Evolutionary conservation across 2,888 invertebrate genomes (phyloP), one percentile per base, ranked within the genome.

Genomic region (Spodoptera littoralis): DNA sequence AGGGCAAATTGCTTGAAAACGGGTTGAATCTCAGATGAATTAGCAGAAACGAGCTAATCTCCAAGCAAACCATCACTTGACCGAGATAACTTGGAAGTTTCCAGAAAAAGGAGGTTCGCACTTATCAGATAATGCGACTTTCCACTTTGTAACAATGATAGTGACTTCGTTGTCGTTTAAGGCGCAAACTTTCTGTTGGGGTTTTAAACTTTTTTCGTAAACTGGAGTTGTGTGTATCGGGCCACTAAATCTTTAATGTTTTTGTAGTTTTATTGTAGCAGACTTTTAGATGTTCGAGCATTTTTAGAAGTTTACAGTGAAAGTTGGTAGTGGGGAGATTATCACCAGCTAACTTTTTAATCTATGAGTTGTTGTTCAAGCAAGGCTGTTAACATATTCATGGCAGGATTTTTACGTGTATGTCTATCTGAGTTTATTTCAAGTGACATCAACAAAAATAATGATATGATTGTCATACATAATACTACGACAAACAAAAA

Each of bases 101-200:
- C 58, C 12, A 66, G 73, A 79, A 79, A 79, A 79, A 79, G 70
- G 69, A 79, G 81, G 81, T 80, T 78, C 65, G 59, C 73, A 80
- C 76, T 79, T 79, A 79, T 79, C 79, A 80, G 81, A 80, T 79
- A 80, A 79, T 79, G 81, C 70, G 79, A 80, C 73, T 79, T 79
- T 70, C 79, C 70, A 79, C 66, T 80, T 79, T 67, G 73, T 67
- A 62, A 78, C 79, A 78, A 76, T 70, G 81, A 79, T 73, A 73
- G 79, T 73, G 68, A 68, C 67, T 78, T 56, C 69, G 63, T 66
- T 72, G 79, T 76, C 79, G 79, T 79, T 79, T 76, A 80, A 78
- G 79, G 56, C 75, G 63, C 53, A 76, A 80, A 75, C 72, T 78
- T 81, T 70, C 47, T 76, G 76, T 74, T 70, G 66, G 75, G 76